Conservation (phyloP, 2,113 vertebrate species). For the Atractosteus spatula region DNA sequence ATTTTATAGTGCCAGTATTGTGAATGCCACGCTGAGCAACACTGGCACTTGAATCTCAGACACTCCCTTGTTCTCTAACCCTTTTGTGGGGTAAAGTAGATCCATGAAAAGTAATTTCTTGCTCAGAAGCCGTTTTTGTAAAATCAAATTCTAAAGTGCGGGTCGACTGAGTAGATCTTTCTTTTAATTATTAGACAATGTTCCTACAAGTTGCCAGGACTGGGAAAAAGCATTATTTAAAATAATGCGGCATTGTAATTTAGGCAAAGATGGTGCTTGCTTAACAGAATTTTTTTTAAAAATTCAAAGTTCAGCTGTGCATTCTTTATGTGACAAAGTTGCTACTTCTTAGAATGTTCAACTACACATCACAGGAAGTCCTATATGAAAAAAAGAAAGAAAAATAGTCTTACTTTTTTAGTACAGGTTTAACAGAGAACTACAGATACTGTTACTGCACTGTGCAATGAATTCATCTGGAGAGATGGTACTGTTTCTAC, state of each 20-base stretch:
- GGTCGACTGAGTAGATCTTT: slow-evolving; percentile 77
- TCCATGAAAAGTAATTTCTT: slow-evolving; percentile 81
- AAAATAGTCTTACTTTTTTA: slow-evolving; percentile 52
- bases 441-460: slow-evolving; percentile 37
- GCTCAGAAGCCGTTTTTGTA: slow-evolving; percentile 82
- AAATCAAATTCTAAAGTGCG: slow-evolving; percentile 82
- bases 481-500: slow-evolving; percentile 28
- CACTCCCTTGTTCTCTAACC: slow-evolving; percentile 79
- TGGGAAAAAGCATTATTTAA: slow-evolving; percentile 26
- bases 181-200: slow-evolving; percentile 23
- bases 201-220: slow-evolving; percentile 32
- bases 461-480: slow-evolving; percentile 34
- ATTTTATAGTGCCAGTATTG: slow-evolving; percentile 93
- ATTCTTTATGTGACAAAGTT: slow-evolving; percentile 45
- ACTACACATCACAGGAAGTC: slow-evolving; percentile 58
- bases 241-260: slow-evolving; percentile 30
- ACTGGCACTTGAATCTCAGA: slow-evolving; percentile 85
- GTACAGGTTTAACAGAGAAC: slow-evolving; percentile 42
- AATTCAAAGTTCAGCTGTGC: slow-evolving; percentile 30
- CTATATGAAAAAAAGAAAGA: slow-evolving; percentile 54
- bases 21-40: slow-evolving; percentile 87
- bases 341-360: slow-evolving; percentile 53
- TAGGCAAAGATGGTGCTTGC: slow-evolving; percentile 32
- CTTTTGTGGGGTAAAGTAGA: slow-evolving; percentile 72
- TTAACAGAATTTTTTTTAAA: slow-evolving; percentile 18